phyloP scores from a whole-genome alignment of 2,888 invertebrate species.

The Selenia dentaria region DNA sequence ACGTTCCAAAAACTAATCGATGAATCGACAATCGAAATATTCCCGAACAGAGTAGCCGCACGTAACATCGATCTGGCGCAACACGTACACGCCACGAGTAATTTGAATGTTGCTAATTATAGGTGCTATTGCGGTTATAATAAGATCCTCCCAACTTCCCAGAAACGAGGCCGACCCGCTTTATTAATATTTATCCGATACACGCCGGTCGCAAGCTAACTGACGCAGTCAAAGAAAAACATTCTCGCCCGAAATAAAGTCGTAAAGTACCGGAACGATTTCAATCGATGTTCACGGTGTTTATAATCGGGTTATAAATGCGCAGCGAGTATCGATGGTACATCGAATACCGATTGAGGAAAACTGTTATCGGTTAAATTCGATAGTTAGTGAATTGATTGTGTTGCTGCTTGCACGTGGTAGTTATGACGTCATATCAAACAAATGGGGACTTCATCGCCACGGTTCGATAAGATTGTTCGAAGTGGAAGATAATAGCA shows the following conservation, averaged over 20 bases:
- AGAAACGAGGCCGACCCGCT: slow-evolving; percentile 81
- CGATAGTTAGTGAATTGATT: slow-evolving; percentile 41
- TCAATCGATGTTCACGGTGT: slow-evolving; percentile 76
- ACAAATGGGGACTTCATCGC: slow-evolving; percentile 19
- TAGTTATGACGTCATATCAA: slow-evolving; percentile 34
- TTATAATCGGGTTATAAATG: slow-evolving; percentile 71
- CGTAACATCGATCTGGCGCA: slow-evolving; percentile 73
- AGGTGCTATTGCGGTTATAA: slow-evolving; percentile 84
- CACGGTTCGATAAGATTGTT: not conserved
- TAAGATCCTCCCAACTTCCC: slow-evolving; percentile 83
- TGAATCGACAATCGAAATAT: slow-evolving; percentile 51
- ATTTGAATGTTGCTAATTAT: slow-evolving; percentile 83
- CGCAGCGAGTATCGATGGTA: slow-evolving; percentile 66
- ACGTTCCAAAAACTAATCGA: slow-evolving; percentile 40
- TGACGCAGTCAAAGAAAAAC: slow-evolving; percentile 83
- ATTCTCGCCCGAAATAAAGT: slow-evolving; percentile 80
- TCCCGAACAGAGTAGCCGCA: slow-evolving; percentile 62
- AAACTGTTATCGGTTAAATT: slow-evolving; percentile 56
- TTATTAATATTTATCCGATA: slow-evolving; percentile 85
- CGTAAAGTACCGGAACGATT: slow-evolving; percentile 81
- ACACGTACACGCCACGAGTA: slow-evolving; percentile 73
- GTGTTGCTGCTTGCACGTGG: slow-evolving; percentile 47
- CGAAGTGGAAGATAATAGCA: not conserved
- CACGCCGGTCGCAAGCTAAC: slow-evolving; percentile 76
- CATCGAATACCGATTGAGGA: slow-evolving; percentile 53